phyloP scores from a whole-genome alignment of 1,140 invertebrate genomes.

The Drosophila mauritiana region DNA sequence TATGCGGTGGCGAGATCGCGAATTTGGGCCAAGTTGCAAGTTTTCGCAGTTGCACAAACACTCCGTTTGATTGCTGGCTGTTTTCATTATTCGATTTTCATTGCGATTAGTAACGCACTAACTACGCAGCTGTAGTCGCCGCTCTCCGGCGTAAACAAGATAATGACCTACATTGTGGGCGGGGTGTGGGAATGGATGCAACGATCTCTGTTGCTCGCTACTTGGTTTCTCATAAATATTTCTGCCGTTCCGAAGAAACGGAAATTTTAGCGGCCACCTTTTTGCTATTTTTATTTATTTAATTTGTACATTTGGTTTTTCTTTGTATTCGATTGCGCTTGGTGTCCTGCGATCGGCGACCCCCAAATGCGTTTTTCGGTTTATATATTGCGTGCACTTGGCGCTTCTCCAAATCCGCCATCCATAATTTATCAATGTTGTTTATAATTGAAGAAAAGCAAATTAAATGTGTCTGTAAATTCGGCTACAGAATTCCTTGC shows the following conservation, averaged over 20 bases:
- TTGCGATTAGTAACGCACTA: constrained; percentile 17
- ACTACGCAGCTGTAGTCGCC: constrained; percentile 1
- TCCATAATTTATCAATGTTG: constrained; percentile 50
- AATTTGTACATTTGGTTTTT: constrained; percentile 30
- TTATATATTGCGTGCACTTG: constrained; percentile 31
- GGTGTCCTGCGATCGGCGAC: constrained; percentile 20
- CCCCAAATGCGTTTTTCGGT: constrained; percentile 41
- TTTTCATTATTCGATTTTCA: not conserved
- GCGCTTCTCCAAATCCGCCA: constrained; percentile 37
- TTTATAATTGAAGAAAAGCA: constrained; percentile 16
- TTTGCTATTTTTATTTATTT: constrained; percentile 30
- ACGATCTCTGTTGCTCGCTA: constrained; percentile 38
- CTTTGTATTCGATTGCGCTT: not conserved
- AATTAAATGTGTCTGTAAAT: constrained; percentile 17
- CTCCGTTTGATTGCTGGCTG: too few relatives aligned
- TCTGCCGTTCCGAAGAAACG: constrained; percentile 27
- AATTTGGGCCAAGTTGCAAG: too few relatives aligned
- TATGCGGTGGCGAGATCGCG: not conserved
- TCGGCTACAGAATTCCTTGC: constrained; percentile 11
- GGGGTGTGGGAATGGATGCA: constrained; percentile 29
- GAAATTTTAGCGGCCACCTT: constrained; percentile 1
- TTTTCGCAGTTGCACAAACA: too few relatives aligned
- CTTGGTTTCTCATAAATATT: constrained; percentile 33
- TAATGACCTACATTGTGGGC: constrained; percentile 68
- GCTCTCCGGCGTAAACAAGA: constrained; percentile 67